Conservation (phyloP, 1,140 invertebrate species). For the Notospermus geniculatus region DNA sequence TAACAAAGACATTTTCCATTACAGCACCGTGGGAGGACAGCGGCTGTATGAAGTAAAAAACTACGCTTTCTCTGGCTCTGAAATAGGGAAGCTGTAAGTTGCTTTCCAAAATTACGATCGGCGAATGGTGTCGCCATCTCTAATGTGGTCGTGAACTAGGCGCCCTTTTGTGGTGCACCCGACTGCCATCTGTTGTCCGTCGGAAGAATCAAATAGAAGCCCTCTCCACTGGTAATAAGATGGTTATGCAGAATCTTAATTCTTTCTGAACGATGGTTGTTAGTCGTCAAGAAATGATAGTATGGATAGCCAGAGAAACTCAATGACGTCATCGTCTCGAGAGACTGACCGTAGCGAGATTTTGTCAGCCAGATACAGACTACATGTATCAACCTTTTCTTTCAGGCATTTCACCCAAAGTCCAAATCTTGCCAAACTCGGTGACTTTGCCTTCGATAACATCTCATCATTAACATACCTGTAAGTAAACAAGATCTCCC, state of each 20-base stretch:
- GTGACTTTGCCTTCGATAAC: background rate
- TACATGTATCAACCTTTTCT: constrained; percentile 18
- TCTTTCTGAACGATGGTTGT: background rate
- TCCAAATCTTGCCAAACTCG: background rate
- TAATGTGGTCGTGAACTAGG: no score
- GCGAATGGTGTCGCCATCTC: background rate
- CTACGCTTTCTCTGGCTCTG: background rate
- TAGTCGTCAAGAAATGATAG: background rate
- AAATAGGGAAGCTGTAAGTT: background rate
- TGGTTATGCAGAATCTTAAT: background rate
- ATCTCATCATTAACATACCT: background rate
- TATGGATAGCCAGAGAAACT: background rate
- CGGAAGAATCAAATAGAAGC: background rate
- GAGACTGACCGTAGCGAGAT: background rate
- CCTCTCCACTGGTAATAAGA: background rate
- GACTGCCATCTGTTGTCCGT: no score
- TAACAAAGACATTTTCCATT: constrained; percentile 23
- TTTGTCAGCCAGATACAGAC: background rate
- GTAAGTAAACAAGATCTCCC: background rate
- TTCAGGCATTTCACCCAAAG: constrained; percentile 1
- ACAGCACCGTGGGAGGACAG: background rate
- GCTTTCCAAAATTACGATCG: background rate
- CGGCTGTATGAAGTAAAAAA: background rate
- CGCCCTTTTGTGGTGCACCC: no score
- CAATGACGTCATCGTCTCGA: background rate